phyloP scores from a whole-genome alignment of 2,888 invertebrate species.

The Hesperia comma region DNA sequence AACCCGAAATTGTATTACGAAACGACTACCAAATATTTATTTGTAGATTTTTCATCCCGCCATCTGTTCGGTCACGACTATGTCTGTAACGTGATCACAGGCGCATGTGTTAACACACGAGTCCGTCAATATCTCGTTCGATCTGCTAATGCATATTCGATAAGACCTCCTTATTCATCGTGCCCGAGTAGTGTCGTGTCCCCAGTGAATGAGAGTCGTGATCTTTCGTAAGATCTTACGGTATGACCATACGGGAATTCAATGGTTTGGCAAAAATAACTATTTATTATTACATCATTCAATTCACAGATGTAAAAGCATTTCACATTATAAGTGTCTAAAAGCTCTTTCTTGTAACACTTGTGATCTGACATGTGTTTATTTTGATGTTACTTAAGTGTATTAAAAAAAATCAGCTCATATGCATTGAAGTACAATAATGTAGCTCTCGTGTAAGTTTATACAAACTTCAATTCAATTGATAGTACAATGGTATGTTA shows the following conservation, averaged over 20 bases:
- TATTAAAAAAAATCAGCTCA: too few species aligned
- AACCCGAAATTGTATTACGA: background rate
- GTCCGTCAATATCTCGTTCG: conserved; percentile 34
- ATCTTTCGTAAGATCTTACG: conserved; percentile 30
- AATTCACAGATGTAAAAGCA: conserved; percentile 5
- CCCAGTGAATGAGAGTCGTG: conserved; percentile 32
- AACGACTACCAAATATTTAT: background rate
- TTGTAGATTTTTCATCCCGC: conserved; percentile 6
- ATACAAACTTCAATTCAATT: too few species aligned
- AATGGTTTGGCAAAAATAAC: conserved; percentile 22
- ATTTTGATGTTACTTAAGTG: too few species aligned
- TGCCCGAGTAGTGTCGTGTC: conserved; percentile 28
- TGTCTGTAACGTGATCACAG: conserved; percentile 17
- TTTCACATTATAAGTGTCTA: background rate
- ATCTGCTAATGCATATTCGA: conserved; percentile 37
- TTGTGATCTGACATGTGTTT: background rate
- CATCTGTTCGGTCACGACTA: conserved; percentile 33
- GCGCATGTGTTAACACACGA: conserved; percentile 32
- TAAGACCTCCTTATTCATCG: conserved; percentile 36
- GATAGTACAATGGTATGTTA: too few species aligned
- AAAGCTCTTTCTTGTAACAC: background rate
- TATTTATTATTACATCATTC: conserved; percentile 15
- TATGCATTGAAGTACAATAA: too few species aligned
- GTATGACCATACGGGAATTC: conserved; percentile 30
- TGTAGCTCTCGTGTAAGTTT: too few species aligned